Percentiles rank a stretch among this genome's conserved stretches.
Evolutionary conservation across 2,888 invertebrate genomes (phyloP).

Genomic region (Drepanosiphum platanoidis): DNA sequence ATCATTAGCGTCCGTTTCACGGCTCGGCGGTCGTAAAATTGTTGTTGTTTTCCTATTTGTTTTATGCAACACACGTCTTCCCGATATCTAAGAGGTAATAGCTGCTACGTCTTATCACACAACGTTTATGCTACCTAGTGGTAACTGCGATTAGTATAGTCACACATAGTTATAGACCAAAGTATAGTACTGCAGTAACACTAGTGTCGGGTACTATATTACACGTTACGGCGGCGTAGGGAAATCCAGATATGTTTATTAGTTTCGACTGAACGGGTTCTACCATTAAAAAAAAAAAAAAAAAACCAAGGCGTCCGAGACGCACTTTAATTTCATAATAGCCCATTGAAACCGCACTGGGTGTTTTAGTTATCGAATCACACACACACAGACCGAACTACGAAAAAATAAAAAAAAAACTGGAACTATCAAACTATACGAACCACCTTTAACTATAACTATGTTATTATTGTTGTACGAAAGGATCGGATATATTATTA

Average conservation of each 20-base stretch:
- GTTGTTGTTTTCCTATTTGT: background rate
- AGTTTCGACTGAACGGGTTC: constrained; percentile 19
- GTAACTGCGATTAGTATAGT: background rate
- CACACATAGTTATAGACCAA: too few species aligned
- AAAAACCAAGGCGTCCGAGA: background rate
- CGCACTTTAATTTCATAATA: constrained; percentile 24
- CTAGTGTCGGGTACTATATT: background rate
- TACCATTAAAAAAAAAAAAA: constrained; percentile 26
- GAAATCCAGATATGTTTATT: background rate
- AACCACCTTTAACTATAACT: background rate
- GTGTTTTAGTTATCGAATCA: background rate
- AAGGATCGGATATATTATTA: background rate
- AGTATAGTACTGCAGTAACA: too few species aligned
- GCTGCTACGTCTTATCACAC: background rate
- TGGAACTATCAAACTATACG: background rate
- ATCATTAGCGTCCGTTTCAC: background rate
- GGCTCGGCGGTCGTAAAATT: background rate
- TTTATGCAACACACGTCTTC: background rate
- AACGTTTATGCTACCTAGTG: too few species aligned
- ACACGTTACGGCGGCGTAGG: background rate
- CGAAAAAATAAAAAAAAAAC: background rate
- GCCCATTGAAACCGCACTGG: background rate
- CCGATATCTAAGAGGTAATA: background rate
- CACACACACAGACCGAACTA: too few species aligned
- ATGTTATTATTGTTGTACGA: background rate